Percentiles rank a stretch among this genome's conserved stretches.
Conservation (phyloP, 2,888 invertebrate genomes). For the Drymonia ruficornis region DNA sequence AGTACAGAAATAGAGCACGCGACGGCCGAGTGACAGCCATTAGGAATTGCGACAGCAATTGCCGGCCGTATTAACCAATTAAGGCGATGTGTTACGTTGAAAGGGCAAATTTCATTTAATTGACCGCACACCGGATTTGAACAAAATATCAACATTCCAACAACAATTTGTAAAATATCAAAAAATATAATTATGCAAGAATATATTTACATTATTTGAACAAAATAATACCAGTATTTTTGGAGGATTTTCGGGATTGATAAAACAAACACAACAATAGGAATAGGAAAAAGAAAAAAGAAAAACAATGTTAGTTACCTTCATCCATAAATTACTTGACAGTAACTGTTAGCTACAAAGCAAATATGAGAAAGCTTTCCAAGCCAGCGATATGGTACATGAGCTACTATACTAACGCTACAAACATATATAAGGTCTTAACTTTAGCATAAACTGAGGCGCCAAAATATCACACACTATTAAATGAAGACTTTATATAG, state of each 20-base stretch:
- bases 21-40: slow-evolving; percentile 50
- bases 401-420: no score
- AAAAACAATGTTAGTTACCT: slow-evolving; percentile 59
- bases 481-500: no score
- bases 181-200: no score
- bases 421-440: no score
- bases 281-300: slow-evolving; percentile 47
- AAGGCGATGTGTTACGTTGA: slow-evolving; percentile 47
- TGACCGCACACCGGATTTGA: slow-evolving; percentile 31
- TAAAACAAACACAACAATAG: slow-evolving; percentile 55
- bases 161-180: no score
- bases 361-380: background rate
- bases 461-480: no score
- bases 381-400: slow-evolving; percentile 10
- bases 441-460: no score
- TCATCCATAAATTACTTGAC: slow-evolving; percentile 7
- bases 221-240: background rate
- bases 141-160: slow-evolving; percentile 4
- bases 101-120: slow-evolving; percentile 61
- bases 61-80: slow-evolving; percentile 71
- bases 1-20: slow-evolving; percentile 63
- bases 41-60: slow-evolving; percentile 41
- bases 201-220: slow-evolving; percentile 3
- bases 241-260: slow-evolving; percentile 14
- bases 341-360: slow-evolving; percentile 5